Evolutionary conservation across 2,888 invertebrate genomes (phyloP).

Genomic region (Cryptophagus acutangulus): DNA sequence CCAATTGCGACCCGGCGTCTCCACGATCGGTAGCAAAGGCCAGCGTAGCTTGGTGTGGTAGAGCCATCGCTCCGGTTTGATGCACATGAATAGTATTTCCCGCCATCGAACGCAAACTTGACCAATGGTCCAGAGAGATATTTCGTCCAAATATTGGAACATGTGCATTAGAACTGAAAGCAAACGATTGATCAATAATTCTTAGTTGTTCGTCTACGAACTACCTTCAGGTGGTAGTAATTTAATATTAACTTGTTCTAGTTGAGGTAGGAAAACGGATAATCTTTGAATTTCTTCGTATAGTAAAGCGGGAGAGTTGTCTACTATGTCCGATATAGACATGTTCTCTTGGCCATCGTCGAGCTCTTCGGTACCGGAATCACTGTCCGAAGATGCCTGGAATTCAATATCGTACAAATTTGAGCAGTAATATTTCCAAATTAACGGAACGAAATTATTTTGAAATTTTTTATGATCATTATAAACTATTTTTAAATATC

Average conservation of each 20-base stretch:
- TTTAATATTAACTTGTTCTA: constrained; percentile 32
- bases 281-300: constrained; percentile 27
- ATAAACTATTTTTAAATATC: no score
- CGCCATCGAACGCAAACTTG: constrained; percentile 85
- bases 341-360: constrained; percentile 47
- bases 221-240: constrained; percentile 38
- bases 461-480: not conserved
- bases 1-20: no score
- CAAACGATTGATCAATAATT: constrained; percentile 3
- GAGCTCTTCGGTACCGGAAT: constrained; percentile 94
- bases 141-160: constrained; percentile 85
- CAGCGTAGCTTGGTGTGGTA: constrained; percentile 71
- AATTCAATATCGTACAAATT: constrained; percentile 5
- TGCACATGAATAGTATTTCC: constrained; percentile 66
- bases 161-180: constrained; percentile 72
- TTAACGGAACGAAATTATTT: not conserved
- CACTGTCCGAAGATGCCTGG: constrained; percentile 58
- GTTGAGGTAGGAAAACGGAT: constrained; percentile 21
- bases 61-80: constrained; percentile 77
- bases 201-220: not conserved
- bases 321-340: no score
- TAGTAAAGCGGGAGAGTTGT: constrained; percentile 26
- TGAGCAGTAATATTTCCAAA: not conserved
- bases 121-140: constrained; percentile 84
- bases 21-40: constrained; percentile 86